Conservation (phyloP, 1,140 invertebrate genomes). For the Dicyema japonicum region DNA sequence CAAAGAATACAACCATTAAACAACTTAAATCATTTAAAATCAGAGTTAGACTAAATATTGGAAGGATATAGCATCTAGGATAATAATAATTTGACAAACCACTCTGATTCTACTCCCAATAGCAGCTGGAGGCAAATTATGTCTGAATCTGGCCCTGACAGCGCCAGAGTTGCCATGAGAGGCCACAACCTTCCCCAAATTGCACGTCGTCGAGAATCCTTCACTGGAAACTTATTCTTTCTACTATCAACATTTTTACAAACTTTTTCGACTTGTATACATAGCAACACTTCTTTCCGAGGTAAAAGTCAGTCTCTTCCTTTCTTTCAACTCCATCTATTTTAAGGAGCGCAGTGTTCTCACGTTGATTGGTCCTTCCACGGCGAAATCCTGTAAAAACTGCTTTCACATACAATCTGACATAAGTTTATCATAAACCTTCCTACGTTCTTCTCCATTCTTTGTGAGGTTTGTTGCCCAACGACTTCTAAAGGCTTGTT, state of each 20-base stretch:
- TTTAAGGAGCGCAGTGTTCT: conserved; percentile 70
- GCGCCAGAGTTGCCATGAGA: conserved; percentile 68
- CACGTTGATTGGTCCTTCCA: conserved; percentile 74
- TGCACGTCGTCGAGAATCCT: conserved; percentile 37
- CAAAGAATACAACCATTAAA: too few relatives aligned
- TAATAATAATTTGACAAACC: too few relatives aligned
- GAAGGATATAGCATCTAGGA: conserved; percentile 36
- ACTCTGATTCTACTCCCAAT: conserved; percentile 86
- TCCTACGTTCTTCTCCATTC: too few relatives aligned
- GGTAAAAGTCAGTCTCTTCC: conserved; percentile 53
- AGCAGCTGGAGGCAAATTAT: conserved; percentile 67
- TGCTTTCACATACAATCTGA: conserved; percentile 72
- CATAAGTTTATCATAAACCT: too few relatives aligned
- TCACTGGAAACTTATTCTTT: too few relatives aligned
- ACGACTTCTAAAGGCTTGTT: too few relatives aligned
- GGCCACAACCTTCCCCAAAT: conserved; percentile 96
- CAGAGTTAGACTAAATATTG: too few relatives aligned
- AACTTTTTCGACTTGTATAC: conserved; percentile 52
- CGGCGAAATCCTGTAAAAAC: conserved; percentile 91
- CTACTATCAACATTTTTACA: too few relatives aligned
- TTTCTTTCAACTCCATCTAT: conserved; percentile 53
- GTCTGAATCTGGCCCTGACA: conserved; percentile 74
- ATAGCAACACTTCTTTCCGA: conserved; percentile 76
- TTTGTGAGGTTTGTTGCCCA: too few relatives aligned
- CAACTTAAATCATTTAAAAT: too few relatives aligned